Conservation (phyloP, 2,113 vertebrate genomes). For the Chaetops frenatus region DNA sequence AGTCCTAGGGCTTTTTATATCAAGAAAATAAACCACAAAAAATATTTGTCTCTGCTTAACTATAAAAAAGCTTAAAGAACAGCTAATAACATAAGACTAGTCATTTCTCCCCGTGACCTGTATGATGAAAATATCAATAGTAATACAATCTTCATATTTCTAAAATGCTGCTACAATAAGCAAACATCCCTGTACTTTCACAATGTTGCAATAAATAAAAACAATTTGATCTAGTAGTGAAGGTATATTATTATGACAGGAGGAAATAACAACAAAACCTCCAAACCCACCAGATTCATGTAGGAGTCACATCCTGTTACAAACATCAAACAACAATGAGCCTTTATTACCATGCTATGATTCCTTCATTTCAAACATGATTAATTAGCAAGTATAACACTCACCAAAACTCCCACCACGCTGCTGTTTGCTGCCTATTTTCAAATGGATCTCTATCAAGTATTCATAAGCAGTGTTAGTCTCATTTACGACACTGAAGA, state of each 20-base stretch:
- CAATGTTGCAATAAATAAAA: conserved; percentile 8
- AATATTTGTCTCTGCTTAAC: background rate
- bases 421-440: conserved; percentile 56
- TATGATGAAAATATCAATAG: background rate
- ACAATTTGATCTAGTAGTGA: background rate
- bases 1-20: background rate
- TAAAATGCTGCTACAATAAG: background rate
- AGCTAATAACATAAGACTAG: background rate
- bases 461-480: conserved; percentile 44
- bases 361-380: conserved; percentile 68
- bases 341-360: conserved; percentile 67
- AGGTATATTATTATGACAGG: conserved; percentile 2
- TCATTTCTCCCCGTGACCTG: background rate
- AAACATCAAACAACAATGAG: conserved; percentile 72
- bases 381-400: conserved; percentile 72
- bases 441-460: conserved; percentile 38
- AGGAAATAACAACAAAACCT: conserved; percentile 13
- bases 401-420: conserved; percentile 67
- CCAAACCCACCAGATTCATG: conserved; percentile 50
- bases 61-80: background rate
- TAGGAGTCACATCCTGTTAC: conserved; percentile 68
- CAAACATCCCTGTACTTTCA: background rate
- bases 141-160: background rate
- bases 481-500: conserved; percentile 36
- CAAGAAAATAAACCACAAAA: background rate